Evolutionary conservation across 2,888 invertebrate genomes (phyloP).

Genomic region (Epirrhoe tristata): DNA sequence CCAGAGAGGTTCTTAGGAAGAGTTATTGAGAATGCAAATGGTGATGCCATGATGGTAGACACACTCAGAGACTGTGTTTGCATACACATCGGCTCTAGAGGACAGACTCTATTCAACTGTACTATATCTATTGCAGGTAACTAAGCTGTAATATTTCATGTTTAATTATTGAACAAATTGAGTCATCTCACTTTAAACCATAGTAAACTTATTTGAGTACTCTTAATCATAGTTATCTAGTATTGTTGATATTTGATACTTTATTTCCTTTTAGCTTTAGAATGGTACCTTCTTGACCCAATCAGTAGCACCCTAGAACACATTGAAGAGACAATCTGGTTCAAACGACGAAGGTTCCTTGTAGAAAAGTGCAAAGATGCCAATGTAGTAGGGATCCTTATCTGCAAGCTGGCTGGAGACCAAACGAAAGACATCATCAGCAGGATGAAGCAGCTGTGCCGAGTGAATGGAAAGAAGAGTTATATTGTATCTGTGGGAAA

Average conservation of each 20-base stretch:
- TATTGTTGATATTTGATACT: background rate
- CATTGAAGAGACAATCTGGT: slow-evolving; percentile 79
- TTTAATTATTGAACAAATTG: too few species aligned
- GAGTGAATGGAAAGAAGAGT: slow-evolving; percentile 92
- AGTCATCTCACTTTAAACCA: too few species aligned
- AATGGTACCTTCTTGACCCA: slow-evolving; percentile 86
- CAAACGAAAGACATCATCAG: slow-evolving; percentile 91
- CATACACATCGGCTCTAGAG: slow-evolving; percentile 88
- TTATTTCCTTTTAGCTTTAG: slow-evolving; percentile 65
- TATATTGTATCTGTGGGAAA: slow-evolving; percentile 98
- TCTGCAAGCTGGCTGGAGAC: slow-evolving; percentile 95
- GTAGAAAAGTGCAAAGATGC: slow-evolving; percentile 97
- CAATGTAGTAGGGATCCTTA: slow-evolving; percentile 92
- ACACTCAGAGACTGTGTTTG: slow-evolving; percentile 82
- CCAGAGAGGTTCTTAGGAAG: slow-evolving; percentile 66
- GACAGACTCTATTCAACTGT: slow-evolving; percentile 87
- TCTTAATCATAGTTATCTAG: too few species aligned
- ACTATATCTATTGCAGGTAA: slow-evolving; percentile 83
- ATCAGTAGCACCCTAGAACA: slow-evolving; percentile 63
- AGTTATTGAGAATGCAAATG: slow-evolving; percentile 55
- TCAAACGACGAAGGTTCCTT: slow-evolving; percentile 92
- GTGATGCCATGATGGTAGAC: slow-evolving; percentile 57
- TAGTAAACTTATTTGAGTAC: too few species aligned
- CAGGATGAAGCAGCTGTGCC: slow-evolving; percentile 90
- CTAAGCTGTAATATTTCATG: background rate